Base-by-base conservation (phyloP, 1,140 invertebrate species). In the Oryzaephilus surinamensis region DNA sequence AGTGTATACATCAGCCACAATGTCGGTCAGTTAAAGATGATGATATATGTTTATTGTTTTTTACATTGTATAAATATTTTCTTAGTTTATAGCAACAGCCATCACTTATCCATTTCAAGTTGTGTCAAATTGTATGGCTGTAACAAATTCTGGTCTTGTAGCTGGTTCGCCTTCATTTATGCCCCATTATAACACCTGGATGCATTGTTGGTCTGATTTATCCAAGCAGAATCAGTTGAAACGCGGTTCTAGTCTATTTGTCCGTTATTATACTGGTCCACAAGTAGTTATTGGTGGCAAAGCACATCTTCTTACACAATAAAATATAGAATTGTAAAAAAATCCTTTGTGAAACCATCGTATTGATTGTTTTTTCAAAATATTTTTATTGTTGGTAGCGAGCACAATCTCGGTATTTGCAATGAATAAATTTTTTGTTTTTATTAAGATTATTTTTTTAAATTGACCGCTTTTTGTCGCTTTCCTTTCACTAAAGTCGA, bases 21-120 rank as follows among this genome's bases (percentile, higher is more conserved):
- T 76, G 58, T 64, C 65, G 45, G 76, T 78, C 61, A 66, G 64
- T 50, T 24, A 28, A 28, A 28, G 15, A 28, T 13, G 15, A 28
- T n/a, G 1, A 28, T 14, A 13, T 15, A 8, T 31, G 29, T 28
- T 28, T 4, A n/a, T n/a, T 6, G 8, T 31, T 31, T 40, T 32
- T 18, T 21, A 65, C 63, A 44, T 55, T 63, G 26, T 61, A 62
- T 24, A 43, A 65, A 41, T 54, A 67, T 38, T 51, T 51, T 70
- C 74, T 17, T 55, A 82, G 79, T 74, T 79, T 46, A 45, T 90
- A 17, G 79, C 82, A 17, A 79, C 78, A 39, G 74, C 86, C 18
- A 54, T 91, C 21, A 84, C 81, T 6, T 93, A 94, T 63, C 88
- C 88, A 12, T 77, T 92, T 52, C 75, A 81, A 58, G 81, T 94